Evolutionary conservation across 2,113 vertebrate genomes (phyloP).

Genomic region (Mastomys natalensis): DNA sequence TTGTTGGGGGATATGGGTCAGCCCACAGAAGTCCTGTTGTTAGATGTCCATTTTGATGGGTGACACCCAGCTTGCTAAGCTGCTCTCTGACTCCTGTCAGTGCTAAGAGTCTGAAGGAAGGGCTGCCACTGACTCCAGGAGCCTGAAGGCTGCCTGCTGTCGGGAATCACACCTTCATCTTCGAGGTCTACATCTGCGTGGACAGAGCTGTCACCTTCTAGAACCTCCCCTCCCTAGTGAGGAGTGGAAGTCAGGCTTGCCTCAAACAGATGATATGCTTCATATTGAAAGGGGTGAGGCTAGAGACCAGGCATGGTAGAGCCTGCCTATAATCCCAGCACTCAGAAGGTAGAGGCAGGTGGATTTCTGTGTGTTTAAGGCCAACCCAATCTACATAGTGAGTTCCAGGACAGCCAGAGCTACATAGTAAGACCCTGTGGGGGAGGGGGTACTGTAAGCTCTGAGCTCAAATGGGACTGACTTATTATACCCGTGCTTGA

Average conservation of each 20-base stretch:
- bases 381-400: not conserved
- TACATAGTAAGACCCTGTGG: not conserved
- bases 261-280: slow-evolving; percentile 27
- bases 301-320: not conserved
- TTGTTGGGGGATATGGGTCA: not conserved
- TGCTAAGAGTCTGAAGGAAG: slow-evolving; percentile 5
- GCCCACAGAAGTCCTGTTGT: not conserved
- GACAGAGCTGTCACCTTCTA: not conserved
- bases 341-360: not conserved
- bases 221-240: not conserved
- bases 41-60: not conserved
- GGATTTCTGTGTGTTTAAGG: not conserved
- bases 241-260: not conserved
- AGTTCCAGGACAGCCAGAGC: not conserved
- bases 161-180: not conserved
- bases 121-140: not conserved
- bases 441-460: not conserved
- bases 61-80: not conserved
- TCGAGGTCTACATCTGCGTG: not conserved
- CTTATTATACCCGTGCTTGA: not conserved
- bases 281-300: not conserved
- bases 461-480: not conserved
- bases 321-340: not conserved
- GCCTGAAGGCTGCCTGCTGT: not conserved
- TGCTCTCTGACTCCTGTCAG: not conserved